phyloP scores from a whole-genome alignment of 1,140 invertebrate genomes.

The Acromyrmex charruanus region DNA sequence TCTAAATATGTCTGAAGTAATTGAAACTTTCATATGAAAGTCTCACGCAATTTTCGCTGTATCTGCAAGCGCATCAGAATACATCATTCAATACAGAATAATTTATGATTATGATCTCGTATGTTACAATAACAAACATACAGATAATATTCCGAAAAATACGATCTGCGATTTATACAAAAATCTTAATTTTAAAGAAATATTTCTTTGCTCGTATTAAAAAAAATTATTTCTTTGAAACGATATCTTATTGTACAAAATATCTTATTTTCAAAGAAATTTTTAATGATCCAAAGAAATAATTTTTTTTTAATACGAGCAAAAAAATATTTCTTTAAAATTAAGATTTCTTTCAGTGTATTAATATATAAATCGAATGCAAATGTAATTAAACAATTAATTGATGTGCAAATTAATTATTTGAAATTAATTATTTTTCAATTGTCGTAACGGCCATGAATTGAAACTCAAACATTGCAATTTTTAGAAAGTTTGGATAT shows the following conservation, averaged over 20 bases:
- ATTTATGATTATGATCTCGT: not conserved
- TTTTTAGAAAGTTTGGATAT: not conserved
- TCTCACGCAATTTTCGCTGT: conserved; percentile 33
- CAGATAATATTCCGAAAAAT: not conserved
- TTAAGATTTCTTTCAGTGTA: no score
- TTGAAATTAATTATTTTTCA: not conserved
- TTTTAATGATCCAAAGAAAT: no score
- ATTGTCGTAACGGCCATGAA: not conserved
- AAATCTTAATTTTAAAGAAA: no score
- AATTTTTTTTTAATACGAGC: no score
- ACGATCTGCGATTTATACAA: not conserved
- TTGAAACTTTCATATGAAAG: conserved; percentile 53
- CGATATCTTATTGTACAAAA: no score
- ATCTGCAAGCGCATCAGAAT: not conserved
- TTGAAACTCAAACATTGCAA: not conserved
- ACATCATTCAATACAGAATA: not conserved
- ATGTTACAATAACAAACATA: not conserved
- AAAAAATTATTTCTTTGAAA: no score
- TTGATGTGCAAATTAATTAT: not conserved
- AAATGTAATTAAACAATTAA: not conserved
- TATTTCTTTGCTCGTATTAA: no score
- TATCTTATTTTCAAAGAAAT: no score
- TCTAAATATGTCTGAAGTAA: conserved; percentile 8
- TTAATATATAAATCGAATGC: conserved; percentile 1
- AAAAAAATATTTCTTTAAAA: no score